Conservation (phyloP, 2,113 vertebrate genomes). For the Machaerirhynchus nigripectus region DNA sequence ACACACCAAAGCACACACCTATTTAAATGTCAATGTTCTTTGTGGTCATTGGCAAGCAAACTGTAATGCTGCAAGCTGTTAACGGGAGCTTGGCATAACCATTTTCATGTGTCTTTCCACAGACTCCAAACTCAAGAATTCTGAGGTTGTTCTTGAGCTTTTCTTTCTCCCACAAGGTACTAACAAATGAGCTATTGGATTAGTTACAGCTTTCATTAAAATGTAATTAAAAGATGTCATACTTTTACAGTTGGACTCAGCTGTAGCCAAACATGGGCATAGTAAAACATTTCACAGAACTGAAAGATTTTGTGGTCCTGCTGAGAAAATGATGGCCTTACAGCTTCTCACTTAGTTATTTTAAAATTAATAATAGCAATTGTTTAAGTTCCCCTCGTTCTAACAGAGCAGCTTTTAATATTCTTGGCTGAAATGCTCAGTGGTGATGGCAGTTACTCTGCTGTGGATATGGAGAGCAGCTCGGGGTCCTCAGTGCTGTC, state of each 20-base stretch:
- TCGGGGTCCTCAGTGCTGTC: neutral
- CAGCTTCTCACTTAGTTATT: slow-evolving; percentile 64
- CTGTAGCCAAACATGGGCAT: slow-evolving; percentile 67
- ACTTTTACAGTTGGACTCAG: slow-evolving; percentile 62
- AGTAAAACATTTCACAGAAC: slow-evolving; percentile 58
- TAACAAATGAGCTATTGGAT: slow-evolving; percentile 54
- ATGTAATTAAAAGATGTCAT: slow-evolving; percentile 70
- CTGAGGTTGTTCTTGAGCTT: neutral
- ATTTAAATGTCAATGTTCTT: neutral
- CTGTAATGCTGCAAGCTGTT: neutral
- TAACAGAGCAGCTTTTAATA: slow-evolving; percentile 56
- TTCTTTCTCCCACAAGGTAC: slow-evolving; percentile 23
- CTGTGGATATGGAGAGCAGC: neutral
- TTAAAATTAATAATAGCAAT: slow-evolving; percentile 71
- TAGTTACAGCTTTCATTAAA: slow-evolving; percentile 63
- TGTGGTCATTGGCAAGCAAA: neutral
- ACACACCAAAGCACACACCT: neutral
- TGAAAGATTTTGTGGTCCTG: slow-evolving; percentile 62
- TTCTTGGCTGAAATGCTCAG: slow-evolving; percentile 52
- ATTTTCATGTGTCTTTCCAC: neutral
- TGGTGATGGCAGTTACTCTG: neutral
- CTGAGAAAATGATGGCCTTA: slow-evolving; percentile 69
- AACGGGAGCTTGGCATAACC: neutral
- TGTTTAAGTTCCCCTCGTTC: slow-evolving; percentile 54
- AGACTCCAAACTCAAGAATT: neutral